phyloP scores from a whole-genome alignment of 2,113 vertebrate genomes.

The Irena cyanogastra region DNA sequence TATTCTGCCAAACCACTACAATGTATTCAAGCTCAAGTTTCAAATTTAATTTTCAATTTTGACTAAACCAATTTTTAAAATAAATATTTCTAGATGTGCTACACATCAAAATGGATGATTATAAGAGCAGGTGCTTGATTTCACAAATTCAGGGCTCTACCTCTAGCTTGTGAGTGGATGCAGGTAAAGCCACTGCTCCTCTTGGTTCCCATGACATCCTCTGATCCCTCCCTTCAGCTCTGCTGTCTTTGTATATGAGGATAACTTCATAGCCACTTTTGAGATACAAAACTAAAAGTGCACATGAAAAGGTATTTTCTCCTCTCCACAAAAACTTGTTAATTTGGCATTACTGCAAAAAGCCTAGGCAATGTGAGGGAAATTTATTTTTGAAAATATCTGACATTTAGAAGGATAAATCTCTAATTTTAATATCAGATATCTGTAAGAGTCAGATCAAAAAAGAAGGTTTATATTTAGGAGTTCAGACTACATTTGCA shows the following conservation, averaged over 20 bases:
- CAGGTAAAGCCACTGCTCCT: neutral
- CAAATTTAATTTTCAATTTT: neutral
- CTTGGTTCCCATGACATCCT: neutral
- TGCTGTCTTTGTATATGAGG: neutral
- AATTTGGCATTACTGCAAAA: neutral
- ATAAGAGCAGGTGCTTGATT: neutral
- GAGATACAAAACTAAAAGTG: neutral
- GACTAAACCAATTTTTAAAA: neutral
- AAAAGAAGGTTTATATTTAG: neutral
- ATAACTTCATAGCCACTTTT: neutral
- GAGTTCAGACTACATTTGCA: neutral
- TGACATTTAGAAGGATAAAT: neutral
- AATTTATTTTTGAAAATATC: neutral
- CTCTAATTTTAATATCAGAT: neutral
- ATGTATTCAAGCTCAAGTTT: neutral
- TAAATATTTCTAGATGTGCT: neutral
- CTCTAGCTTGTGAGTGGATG: neutral
- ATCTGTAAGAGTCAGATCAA: neutral
- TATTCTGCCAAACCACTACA: neutral
- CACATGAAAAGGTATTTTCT: neutral
- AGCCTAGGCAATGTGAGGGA: neutral
- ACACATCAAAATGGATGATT: neutral
- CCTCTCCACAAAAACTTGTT: neutral
- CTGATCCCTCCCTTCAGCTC: neutral
- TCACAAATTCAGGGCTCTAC: neutral